These are phyloP conservation scores for Chrysotoxum bicinctum DNA, from an alignment of 2,888 invertebrate species.

Conservation along the genomic window DNA sequence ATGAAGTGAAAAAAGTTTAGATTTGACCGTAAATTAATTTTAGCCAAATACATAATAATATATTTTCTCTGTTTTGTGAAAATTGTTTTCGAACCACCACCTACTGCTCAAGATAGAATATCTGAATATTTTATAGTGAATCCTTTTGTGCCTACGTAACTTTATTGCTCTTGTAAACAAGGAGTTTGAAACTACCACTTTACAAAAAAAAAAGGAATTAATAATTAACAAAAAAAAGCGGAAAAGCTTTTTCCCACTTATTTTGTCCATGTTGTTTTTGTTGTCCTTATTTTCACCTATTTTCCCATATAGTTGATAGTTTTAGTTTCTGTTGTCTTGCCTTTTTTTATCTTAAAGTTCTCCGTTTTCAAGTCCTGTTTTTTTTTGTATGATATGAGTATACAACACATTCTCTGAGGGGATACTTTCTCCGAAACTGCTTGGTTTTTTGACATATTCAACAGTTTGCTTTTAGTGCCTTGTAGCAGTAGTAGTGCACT, in stretches of 20 bases:
- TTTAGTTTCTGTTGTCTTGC: neutral
- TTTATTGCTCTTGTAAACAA: slow-evolving; percentile 67
- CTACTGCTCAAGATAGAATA: neutral
- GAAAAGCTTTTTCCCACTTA: slow-evolving; percentile 63
- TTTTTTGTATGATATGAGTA: neutral
- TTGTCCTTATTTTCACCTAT: slow-evolving; percentile 14
- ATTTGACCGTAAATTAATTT: neutral
- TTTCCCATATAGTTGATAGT: neutral
- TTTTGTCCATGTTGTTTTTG: slow-evolving; percentile 27
- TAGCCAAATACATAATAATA: neutral
- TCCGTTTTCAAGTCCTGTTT: neutral
- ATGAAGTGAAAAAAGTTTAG: neutral
- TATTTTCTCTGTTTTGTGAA: neutral
- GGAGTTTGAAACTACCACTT: slow-evolving; percentile 3
- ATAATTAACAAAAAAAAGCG: slow-evolving; percentile 47
- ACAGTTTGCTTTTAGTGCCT: slow-evolving; percentile 62
- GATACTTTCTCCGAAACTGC: slow-evolving; percentile 44
- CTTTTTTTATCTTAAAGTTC: slow-evolving; percentile 31
- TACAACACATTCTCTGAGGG: neutral
- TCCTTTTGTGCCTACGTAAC: slow-evolving; percentile 63
- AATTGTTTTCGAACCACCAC: neutral
- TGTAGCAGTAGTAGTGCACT: slow-evolving; percentile 43
- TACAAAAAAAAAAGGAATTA: neutral
- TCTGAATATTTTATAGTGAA: slow-evolving; percentile 10
- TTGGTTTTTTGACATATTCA: slow-evolving; percentile 60